Base-by-base conservation (phyloP, 2,888 invertebrate species). In the Bombyx huttoni region DNA sequence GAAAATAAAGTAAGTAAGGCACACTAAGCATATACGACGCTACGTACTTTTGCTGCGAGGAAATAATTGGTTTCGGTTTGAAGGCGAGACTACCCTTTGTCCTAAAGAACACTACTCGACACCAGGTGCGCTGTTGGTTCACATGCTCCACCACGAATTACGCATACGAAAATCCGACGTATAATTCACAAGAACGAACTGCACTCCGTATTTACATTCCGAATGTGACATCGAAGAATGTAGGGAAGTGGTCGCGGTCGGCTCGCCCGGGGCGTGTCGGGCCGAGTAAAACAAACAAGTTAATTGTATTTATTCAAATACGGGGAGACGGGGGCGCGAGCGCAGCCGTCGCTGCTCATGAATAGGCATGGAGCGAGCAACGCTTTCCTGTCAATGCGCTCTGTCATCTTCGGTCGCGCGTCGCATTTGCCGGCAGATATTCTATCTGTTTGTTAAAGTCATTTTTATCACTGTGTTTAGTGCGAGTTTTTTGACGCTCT, bases 231-330 rank as follows among this genome's bases (percentile, higher is more conserved):
- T 49, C 45, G 49, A 13, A 47, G 48, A 48, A 33, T 46, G 52
- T 48, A 24, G 35, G 46, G 34, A 14, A 24, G 35, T n/a, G 47
- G 49, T 35, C 46, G 13, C 13, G 10, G 45, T 9, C 40, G 34
- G 48, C 48, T 13, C 24, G 14, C 65, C 67, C 70, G 73, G 70
- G 77, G 77, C 73, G 77, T 73, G 67, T 67, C 70, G 63, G 73
- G 76, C 69, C 72, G 74, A 74, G 77, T 76, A 85, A 86, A 86
- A 85, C 87, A 88, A 87, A 88, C 85, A 87, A 88, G 85, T 83
- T 86, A 88, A 88, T 88, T 86, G 86, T 88, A 85, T 87, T 86
- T 88, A 87, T 88, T 88, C 81, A 86, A 87, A 88, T 87, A 65
- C 63, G 65, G 71, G 70, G 72, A 68, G 61, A 63, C 63, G 58